Base-by-base conservation (phyloP, 2,113 vertebrate species). In the Sclerurus mexicanus region DNA sequence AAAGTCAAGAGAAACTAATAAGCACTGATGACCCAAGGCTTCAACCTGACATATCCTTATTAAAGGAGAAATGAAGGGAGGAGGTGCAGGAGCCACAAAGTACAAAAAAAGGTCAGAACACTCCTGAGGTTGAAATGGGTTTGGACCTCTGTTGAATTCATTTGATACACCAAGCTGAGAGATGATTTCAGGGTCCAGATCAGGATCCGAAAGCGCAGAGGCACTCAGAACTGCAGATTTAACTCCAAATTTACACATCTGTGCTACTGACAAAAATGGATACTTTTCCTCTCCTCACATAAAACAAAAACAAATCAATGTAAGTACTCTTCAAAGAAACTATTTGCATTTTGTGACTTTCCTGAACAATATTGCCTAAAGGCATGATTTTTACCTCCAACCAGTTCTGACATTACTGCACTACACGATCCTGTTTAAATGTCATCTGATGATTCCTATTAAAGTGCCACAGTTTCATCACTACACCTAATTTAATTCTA, bases 401-500 rank as follows among this genome's bases (percentile, higher is more conserved):
- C 78, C 85, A 73, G 42, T 82, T 85, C 79, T 97, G 96, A 97
- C 97, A 96, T 91, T 90, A 91, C 63, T 64, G 44, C 60, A 31
- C 66, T 81, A 85, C 76, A 96, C 60, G 86, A 96, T 87, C 67
- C 20, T 37, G 64, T 82, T 96, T 96, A 97, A 98, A 97, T 96
- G 96, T 95, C 97, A 97, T 86, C 95, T 63, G 85, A 94, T 96
- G 96, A 96, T 95, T 97, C 96, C 96, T 88, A 95, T 88, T 96
- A 86, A 94, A 97, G 92, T 56, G 83, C 89, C 86, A 96, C 71
- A 89, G 92, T 91, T 97, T 96, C 64, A 12, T 96, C 79, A 96
- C 97, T 91, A 73, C 91, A 95, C 95, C 93, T 97, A 93, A 97
- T 97, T 98, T 97, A 69, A 98, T 98, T 97, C 95, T 95, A 87